phyloP scores from a whole-genome alignment of 2,888 invertebrate genomes.

The Lepidocyrtoides sp. region DNA sequence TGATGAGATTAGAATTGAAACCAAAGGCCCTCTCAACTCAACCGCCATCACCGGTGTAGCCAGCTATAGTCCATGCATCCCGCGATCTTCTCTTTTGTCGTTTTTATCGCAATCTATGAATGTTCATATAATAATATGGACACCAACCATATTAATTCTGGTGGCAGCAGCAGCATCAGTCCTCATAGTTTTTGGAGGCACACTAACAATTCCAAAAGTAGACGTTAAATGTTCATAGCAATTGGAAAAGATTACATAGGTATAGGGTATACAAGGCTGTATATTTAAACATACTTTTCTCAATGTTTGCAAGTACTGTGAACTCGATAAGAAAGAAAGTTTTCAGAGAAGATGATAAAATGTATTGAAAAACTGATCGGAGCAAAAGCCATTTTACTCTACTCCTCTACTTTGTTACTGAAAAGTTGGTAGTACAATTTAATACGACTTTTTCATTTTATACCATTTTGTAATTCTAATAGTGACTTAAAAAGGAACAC shows the following conservation, averaged over 20 bases:
- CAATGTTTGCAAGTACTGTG: background rate
- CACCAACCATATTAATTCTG: slow-evolving; percentile 30
- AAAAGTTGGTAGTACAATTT: slow-evolving; percentile 31
- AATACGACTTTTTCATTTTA: slow-evolving; percentile 37
- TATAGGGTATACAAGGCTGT: background rate
- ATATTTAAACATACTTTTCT: background rate
- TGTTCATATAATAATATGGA: slow-evolving; percentile 50
- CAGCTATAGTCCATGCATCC: background rate
- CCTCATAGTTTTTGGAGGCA: background rate
- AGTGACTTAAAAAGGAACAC: background rate
- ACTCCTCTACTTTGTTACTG: slow-evolving; percentile 32
- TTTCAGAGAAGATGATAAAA: slow-evolving; percentile 61
- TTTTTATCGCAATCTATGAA: slow-evolving; percentile 57
- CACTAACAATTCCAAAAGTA: slow-evolving; percentile 10
- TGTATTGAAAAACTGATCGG: slow-evolving; percentile 66
- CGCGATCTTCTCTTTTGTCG: slow-evolving; percentile 60
- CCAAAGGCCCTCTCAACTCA: slow-evolving; percentile 64
- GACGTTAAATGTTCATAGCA: background rate
- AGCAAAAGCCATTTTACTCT: slow-evolving; percentile 42
- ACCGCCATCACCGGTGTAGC: slow-evolving; percentile 5
- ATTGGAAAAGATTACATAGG: slow-evolving; percentile 27
- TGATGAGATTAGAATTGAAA: slow-evolving; percentile 85
- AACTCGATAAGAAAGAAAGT: slow-evolving; percentile 1
- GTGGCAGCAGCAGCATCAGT: background rate
- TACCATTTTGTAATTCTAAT: slow-evolving; percentile 49